These are phyloP conservation scores for Urocolius indicus DNA, from an alignment of 2,113 vertebrate species.

Conservation along the genomic window DNA sequence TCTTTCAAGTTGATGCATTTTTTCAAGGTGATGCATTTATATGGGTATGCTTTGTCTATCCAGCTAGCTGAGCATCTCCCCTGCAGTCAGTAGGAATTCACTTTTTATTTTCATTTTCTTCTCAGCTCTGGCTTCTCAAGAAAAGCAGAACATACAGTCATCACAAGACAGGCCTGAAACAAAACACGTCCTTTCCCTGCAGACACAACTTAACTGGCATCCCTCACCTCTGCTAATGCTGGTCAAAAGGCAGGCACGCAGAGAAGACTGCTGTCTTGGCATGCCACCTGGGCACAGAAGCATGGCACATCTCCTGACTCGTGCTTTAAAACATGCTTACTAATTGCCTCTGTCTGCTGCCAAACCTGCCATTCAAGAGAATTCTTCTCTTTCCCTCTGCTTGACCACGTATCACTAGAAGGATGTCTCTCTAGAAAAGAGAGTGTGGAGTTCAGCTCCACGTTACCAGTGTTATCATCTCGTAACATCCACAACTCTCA, in stretches of 20 bases:
- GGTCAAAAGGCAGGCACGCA: rapidly evolving
- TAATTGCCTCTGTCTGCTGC: not conserved
- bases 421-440: not conserved
- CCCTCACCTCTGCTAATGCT: not conserved
- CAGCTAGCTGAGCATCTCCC: not conserved
- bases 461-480: not conserved
- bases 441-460: not conserved
- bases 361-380: not conserved
- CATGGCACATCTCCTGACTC: rapidly evolving
- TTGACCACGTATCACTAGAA: not conserved
- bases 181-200: not conserved
- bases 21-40: not conserved
- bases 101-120: not conserved
- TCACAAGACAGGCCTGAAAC: not conserved
- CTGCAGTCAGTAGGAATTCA: not conserved
- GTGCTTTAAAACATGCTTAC: not conserved
- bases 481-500: not conserved
- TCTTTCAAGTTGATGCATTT: not conserved
- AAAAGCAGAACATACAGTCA: not conserved
- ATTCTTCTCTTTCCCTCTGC: not conserved
- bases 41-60: not conserved
- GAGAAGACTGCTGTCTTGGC: not conserved
- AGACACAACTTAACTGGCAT: not conserved
- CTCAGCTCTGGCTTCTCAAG: not conserved
- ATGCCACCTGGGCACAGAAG: rapidly evolving